Conservation (phyloP, 2,797 vertebrate species). For the Neomorphus geoffroyi region DNA sequence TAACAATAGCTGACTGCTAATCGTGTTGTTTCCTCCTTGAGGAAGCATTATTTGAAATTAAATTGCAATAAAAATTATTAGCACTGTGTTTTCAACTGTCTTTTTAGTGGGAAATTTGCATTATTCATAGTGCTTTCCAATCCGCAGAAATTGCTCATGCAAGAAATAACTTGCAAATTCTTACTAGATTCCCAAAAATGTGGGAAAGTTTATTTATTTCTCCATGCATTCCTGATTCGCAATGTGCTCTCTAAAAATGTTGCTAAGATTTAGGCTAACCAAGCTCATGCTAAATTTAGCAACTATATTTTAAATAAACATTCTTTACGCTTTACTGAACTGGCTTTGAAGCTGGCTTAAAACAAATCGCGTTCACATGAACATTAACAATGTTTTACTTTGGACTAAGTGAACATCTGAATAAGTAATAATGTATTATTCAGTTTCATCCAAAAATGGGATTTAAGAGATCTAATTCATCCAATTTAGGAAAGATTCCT, state of each 20-base stretch:
- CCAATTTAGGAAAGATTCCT: neutral
- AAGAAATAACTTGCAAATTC: slow-evolving; percentile 81
- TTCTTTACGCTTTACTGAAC: slow-evolving; percentile 74
- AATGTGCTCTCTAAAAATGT: slow-evolving; percentile 82
- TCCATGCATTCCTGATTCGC: slow-evolving; percentile 93
- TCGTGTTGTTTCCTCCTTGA: neutral
- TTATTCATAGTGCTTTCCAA: neutral
- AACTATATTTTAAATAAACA: slow-evolving; percentile 77
- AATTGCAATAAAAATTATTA: neutral
- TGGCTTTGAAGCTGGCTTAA: slow-evolving; percentile 49
- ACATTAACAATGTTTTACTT: slow-evolving; percentile 25
- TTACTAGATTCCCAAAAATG: slow-evolving; percentile 86
- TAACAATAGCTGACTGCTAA: neutral
- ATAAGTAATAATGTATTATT: slow-evolving; percentile 36
- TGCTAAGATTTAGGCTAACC: slow-evolving; percentile 74
- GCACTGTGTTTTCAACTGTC: neutral
- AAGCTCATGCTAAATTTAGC: slow-evolving; percentile 86
- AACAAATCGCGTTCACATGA: slow-evolving; percentile 34
- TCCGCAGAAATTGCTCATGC: slow-evolving; percentile 74
- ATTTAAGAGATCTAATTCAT: neutral
- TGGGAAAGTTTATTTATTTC: slow-evolving; percentile 96
- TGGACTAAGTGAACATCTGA: slow-evolving; percentile 8
- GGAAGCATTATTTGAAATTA: neutral
- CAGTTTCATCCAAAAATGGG: slow-evolving; percentile 10
- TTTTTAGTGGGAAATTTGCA: neutral